Evolutionary conservation across 2,888 invertebrate species (phyloP).

Genomic region (Aethes cnicana): DNA sequence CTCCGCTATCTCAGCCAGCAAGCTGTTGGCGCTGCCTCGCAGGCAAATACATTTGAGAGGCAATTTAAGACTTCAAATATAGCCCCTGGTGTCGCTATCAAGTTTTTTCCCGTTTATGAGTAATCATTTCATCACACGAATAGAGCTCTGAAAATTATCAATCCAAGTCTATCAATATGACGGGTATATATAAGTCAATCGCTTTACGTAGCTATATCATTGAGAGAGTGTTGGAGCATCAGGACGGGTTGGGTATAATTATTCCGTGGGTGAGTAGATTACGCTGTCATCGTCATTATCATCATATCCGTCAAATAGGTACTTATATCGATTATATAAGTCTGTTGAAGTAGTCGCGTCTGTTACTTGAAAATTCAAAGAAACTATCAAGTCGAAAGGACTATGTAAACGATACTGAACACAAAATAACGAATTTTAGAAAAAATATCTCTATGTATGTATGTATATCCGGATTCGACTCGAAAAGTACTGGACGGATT

Average conservation of each 20-base stretch:
- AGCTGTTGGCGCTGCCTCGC: not conserved
- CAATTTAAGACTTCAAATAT: not conserved
- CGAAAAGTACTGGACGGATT: too few species aligned
- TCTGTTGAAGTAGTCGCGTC: too few species aligned
- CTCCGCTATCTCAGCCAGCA: too few species aligned
- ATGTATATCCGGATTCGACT: too few species aligned
- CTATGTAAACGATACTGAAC: too few species aligned
- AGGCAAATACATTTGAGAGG: not conserved
- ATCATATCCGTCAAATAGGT: too few species aligned
- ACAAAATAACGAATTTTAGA: too few species aligned
- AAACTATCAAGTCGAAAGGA: too few species aligned
- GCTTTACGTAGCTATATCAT: slow-evolving; percentile 11
- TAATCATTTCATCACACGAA: slow-evolving; percentile 9
- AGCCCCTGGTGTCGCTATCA: not conserved
- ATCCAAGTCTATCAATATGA: slow-evolving; percentile 5
- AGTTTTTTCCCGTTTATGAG: slow-evolving; percentile 5
- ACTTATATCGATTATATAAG: too few species aligned
- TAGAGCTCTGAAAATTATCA: slow-evolving; percentile 15
- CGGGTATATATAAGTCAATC: slow-evolving; percentile 15
- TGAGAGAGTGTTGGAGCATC: slow-evolving; percentile 13
- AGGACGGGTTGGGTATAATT: slow-evolving; percentile 14
- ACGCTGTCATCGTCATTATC: too few species aligned
- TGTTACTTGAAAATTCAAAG: too few species aligned
- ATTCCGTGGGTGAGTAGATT: slow-evolving; percentile 8
- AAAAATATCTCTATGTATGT: too few species aligned